Percentiles rank a stretch among this genome's conserved stretches.
phyloP scores from a whole-genome alignment of 2,888 invertebrate genomes.

The Notodonta dromedarius region DNA sequence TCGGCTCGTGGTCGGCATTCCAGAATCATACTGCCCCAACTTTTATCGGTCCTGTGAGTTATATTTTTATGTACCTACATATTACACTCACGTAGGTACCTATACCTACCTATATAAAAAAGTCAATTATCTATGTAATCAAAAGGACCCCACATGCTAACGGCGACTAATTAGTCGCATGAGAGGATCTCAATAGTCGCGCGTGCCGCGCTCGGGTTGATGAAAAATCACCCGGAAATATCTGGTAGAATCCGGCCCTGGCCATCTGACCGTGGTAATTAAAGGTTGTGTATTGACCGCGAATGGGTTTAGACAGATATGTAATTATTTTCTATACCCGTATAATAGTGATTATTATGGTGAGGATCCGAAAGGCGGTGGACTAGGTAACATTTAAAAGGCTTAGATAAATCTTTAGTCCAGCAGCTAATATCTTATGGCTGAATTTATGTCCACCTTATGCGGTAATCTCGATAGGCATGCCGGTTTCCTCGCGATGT shows the following conservation, averaged over 20 bases:
- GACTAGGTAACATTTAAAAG: too few relatives aligned
- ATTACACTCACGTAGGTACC: too few relatives aligned
- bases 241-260: conserved; percentile 49
- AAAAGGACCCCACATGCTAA: conserved; percentile 59
- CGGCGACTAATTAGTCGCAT: conserved; percentile 77
- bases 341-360: background rate
- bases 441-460: too few relatives aligned
- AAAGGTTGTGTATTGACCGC: conserved; percentile 25
- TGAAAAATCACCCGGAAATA: conserved; percentile 77
- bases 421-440: too few relatives aligned
- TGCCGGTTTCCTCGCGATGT: too few relatives aligned
- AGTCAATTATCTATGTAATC: conserved; percentile 74
- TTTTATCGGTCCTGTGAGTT: too few relatives aligned
- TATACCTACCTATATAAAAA: conserved; percentile 23
- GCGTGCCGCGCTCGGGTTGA: conserved; percentile 60
- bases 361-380: too few relatives aligned
- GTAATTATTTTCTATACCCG: conserved; percentile 2
- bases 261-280: conserved; percentile 66
- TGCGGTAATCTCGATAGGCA: too few relatives aligned
- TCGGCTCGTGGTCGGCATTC: too few relatives aligned
- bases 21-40: too few relatives aligned
- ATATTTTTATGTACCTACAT: too few relatives aligned
- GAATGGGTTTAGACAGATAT: conserved; percentile 6
- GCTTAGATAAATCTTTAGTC: too few relatives aligned
- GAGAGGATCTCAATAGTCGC: conserved; percentile 70